Evolutionary conservation across 2,113 vertebrate genomes (phyloP).

Genomic region (Macquaria australasica): DNA sequence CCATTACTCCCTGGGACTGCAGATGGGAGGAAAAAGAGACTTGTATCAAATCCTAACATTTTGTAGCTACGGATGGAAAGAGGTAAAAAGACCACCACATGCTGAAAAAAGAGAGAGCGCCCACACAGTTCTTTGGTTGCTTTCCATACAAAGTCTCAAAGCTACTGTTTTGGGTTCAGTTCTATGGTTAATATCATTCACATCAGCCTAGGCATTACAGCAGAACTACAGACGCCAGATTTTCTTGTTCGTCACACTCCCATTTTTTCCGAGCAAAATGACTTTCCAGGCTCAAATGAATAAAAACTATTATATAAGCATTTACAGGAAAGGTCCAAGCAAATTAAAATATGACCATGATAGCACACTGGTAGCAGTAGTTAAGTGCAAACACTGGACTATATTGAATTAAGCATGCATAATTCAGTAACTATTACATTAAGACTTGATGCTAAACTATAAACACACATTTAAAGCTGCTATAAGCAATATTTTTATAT

Average conservation of each 20-base stretch:
- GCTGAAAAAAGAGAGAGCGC: conserved; percentile 26
- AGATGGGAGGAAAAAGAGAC: conserved; percentile 40
- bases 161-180: conserved; percentile 76
- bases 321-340: conserved; percentile 8
- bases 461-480: conserved; percentile 4
- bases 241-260: conserved; percentile 49
- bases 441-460: background rate
- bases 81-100: conserved; percentile 52
- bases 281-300: conserved; percentile 58
- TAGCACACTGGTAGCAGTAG: background rate
- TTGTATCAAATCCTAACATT: conserved; percentile 59
- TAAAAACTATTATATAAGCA: conserved; percentile 49
- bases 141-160: conserved; percentile 54
- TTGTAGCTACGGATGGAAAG: conserved; percentile 59
- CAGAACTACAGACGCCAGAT: conserved; percentile 43
- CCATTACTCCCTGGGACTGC: conserved; percentile 56
- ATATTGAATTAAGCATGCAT: background rate
- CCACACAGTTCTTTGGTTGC: conserved; percentile 33
- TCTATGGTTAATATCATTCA: conserved; percentile 60
- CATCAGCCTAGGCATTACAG: conserved; percentile 38
- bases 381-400: conserved; percentile 7
- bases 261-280: conserved; percentile 44
- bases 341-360: conserved; percentile 13
- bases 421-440: conserved; percentile 8
- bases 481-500: background rate